Conservation (phyloP, 1,140 invertebrate species). For the Helicoverpa zea region DNA sequence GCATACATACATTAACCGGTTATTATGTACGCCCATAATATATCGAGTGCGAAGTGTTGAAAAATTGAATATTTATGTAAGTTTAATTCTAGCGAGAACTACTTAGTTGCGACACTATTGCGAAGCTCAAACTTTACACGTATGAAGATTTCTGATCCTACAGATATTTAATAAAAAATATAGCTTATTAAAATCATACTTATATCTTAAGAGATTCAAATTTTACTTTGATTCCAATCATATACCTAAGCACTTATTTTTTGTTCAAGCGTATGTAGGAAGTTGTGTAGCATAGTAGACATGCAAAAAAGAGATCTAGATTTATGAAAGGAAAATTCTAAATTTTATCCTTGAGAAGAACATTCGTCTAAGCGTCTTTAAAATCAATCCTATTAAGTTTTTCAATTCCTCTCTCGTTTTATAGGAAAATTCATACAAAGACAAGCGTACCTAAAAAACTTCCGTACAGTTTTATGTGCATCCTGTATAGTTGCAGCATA, state of each 20-base stretch:
- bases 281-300: too few relatives aligned
- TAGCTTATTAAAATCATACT: neutral
- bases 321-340: too few relatives aligned
- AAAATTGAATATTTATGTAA: slow-evolving; percentile 44
- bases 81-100: slow-evolving; percentile 7
- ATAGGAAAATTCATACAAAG: neutral
- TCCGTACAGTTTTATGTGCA: neutral
- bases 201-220: too few relatives aligned
- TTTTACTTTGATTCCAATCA: too few relatives aligned
- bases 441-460: neutral
- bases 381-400: too few relatives aligned
- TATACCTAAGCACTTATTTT: too few relatives aligned
- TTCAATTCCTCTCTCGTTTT: too few relatives aligned
- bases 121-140: neutral
- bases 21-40: slow-evolving; percentile 37
- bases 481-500: neutral
- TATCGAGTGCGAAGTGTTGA: slow-evolving; percentile 40
- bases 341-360: too few relatives aligned
- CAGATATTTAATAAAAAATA: too few relatives aligned
- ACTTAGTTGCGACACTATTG: slow-evolving; percentile 32
- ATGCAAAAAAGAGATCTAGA: too few relatives aligned
- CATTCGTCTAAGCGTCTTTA: too few relatives aligned
- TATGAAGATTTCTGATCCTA: neutral
- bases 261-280: too few relatives aligned
- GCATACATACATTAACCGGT: slow-evolving; percentile 41